Conservation (phyloP, 2,797 vertebrate genomes). For the Chloroceryle amazona region DNA sequence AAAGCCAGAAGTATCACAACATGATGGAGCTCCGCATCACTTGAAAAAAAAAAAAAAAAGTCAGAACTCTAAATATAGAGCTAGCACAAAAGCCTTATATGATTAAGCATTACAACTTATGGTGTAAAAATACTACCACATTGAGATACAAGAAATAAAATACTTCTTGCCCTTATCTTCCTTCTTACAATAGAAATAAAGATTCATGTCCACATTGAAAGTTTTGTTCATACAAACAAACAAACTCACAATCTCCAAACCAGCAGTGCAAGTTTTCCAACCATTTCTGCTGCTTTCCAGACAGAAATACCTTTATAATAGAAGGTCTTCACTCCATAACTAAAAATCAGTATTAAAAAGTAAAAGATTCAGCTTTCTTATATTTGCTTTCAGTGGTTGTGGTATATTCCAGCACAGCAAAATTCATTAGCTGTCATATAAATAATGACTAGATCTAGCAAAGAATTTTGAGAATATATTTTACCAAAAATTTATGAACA, state of each 20-base stretch:
- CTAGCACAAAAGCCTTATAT: background rate
- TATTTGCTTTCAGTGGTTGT: background rate
- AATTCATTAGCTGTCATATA: background rate
- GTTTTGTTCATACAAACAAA: background rate
- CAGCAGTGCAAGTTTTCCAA: background rate
- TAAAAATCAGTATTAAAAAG: background rate
- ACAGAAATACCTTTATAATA: background rate
- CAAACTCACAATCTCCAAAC: background rate
- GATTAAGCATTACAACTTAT: background rate
- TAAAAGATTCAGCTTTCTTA: background rate
- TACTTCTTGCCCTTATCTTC: background rate
- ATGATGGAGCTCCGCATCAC: background rate
- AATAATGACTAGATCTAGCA: background rate
- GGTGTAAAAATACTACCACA: background rate
- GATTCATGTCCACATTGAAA: background rate
- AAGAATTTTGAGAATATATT: background rate
- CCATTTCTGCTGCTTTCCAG: background rate
- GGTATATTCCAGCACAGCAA: background rate
- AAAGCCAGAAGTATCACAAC: background rate
- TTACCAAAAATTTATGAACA: background rate
- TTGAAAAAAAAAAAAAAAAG: background rate
- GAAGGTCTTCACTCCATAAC: background rate
- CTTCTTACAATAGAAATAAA: background rate
- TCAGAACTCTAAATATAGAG: background rate
- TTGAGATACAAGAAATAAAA: background rate